phyloP scores from a whole-genome alignment of 2,888 invertebrate genomes.

The Drosophila parthenogenetica region DNA sequence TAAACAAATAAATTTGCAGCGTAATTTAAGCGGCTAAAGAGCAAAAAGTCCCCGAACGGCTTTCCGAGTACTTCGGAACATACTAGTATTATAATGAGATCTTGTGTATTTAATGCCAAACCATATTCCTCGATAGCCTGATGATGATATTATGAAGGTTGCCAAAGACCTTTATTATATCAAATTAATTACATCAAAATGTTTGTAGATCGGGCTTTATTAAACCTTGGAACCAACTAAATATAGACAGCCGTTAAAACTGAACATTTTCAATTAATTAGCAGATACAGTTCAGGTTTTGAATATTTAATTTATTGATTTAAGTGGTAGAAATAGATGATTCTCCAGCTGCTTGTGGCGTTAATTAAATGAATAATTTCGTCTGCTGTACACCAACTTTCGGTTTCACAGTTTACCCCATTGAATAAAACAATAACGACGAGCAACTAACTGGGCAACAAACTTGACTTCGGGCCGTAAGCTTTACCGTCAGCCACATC shows the following conservation, averaged over 20 bases:
- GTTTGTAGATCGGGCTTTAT: conserved; percentile 6
- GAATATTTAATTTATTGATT: too few species aligned
- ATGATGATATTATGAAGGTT: neutral
- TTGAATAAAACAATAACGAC: conserved; percentile 31
- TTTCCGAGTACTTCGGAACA: neutral
- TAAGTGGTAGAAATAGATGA: conserved; percentile 1
- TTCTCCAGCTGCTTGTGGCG: conserved; percentile 13
- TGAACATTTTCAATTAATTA: conserved; percentile 44
- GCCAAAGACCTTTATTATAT: conserved; percentile 15
- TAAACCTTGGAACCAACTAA: conserved; percentile 38
- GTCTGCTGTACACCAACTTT: conserved; percentile 41
- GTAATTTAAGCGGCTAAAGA: conserved; percentile 20
- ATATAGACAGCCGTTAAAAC: conserved; percentile 27
- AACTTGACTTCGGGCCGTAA: neutral
- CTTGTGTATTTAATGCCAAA: neutral
- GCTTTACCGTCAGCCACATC: neutral
- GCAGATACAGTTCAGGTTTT: conserved; percentile 15
- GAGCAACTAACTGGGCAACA: conserved; percentile 23
- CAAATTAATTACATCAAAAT: conserved; percentile 24
- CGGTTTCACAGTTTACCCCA: conserved; percentile 47
- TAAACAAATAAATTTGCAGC: conserved; percentile 18
- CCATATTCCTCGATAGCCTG: neutral
- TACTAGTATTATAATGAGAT: conserved; percentile 4
- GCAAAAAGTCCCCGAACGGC: conserved; percentile 1
- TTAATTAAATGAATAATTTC: conserved; percentile 44